Percentiles rank a stretch among this genome's conserved stretches.
Evolutionary conservation across 2,888 invertebrate genomes (phyloP).

Genomic region (Strigamia maritima): DNA sequence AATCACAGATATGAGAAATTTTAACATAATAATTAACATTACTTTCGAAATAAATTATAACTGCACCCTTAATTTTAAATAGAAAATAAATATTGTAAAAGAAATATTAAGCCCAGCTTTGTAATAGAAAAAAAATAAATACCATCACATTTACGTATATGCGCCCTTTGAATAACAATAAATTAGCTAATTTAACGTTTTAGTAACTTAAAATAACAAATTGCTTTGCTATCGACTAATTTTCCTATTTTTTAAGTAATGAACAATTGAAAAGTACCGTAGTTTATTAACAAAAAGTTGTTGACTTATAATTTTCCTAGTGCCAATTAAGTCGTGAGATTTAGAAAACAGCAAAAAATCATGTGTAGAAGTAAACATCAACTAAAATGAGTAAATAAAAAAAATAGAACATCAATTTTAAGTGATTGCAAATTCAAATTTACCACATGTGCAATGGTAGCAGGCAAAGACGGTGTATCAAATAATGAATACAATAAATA

Average conservation of each 20-base stretch:
- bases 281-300: not conserved
- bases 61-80: not conserved
- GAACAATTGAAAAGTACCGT: not conserved
- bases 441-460: slow-evolving; percentile 10
- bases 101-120: not conserved
- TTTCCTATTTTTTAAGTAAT: not conserved
- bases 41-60: not conserved
- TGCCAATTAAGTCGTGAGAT: not conserved
- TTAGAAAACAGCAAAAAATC: not conserved
- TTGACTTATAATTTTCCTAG: not conserved
- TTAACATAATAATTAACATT: not conserved
- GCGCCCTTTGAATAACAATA: no score
- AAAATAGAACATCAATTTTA: not conserved
- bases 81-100: not conserved
- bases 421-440: not conserved
- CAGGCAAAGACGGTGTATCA: not conserved
- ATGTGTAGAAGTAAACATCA: not conserved
- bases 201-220: no score
- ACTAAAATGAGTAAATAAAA: not conserved
- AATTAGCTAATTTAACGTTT: no score
- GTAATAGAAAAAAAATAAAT: no score
- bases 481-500: slow-evolving; percentile 13
- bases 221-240: no score
- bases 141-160: no score
- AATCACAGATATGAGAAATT: slow-evolving; percentile 8